Base-by-base conservation (phyloP, 2,113 vertebrate species). In the Madoqua kirkii region DNA sequence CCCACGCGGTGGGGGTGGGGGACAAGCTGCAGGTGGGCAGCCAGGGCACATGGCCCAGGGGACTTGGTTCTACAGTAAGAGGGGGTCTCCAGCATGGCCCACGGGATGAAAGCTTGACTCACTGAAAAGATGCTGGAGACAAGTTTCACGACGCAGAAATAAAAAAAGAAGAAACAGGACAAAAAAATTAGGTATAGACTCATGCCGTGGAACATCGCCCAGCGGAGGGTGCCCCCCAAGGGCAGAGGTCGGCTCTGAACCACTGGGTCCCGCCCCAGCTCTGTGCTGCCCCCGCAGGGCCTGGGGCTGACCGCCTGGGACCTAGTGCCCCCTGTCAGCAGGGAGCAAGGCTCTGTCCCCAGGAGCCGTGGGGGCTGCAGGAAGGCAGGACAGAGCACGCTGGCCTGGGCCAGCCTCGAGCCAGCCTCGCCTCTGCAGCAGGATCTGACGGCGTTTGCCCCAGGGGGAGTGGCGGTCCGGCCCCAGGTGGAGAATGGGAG, bases 201-300 rank as follows among this genome's bases (percentile, higher is more conserved):
- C 52, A 6, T 0, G 27, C 29, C 3, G 27, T 48, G 0, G 2
- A 2, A 3, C 0, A 8, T 50, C 29, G 1, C 8, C 4, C 15
- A 6, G 29, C 2, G 3, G 15, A 50, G 23, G 78, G 17, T 16
- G 45, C 9, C 29, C 27, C 45, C 27, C 14, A 0, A 2, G 50
- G 50, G 11, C 12, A n/a, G 48, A 2, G 50, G 50, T 14, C 3
- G 3, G 11, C 50, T 54, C 31, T 13, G 19, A 54, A 19, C 76
- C 0, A 0, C 43, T 10, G 76, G 43, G 43, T 5, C 45, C 2
- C 1, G 0, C 15, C 16, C 25, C 29, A 31, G 43, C 76, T 50
- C 45, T 50, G 15, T 3, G 5, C 9, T 0, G 45, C 15, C 43
- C 25, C 76, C 27, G 0, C 4, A 0, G 45, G 45, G 74, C 74